Conservation (phyloP, 2,113 vertebrate genomes). For the Sisor rabdophorus region DNA sequence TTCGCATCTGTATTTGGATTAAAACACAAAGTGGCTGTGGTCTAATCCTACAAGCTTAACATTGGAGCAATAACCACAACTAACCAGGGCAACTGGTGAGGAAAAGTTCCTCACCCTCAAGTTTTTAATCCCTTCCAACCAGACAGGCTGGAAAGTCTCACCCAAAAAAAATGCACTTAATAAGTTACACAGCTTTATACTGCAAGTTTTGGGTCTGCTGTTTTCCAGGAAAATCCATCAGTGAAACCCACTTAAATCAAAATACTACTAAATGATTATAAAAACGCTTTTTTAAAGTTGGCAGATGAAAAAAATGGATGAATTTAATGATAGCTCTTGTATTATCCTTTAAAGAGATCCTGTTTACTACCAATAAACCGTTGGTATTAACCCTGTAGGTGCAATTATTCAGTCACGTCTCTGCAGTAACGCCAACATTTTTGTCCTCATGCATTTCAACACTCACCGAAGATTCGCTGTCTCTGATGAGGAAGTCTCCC, state of each 20-base stretch:
- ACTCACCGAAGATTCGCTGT: conserved; percentile 90
- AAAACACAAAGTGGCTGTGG: neutral
- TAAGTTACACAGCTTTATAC: neutral
- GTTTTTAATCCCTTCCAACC: neutral
- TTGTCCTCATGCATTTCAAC: neutral
- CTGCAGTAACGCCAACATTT: neutral
- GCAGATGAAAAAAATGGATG: neutral
- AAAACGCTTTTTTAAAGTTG: neutral
- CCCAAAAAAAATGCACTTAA: neutral
- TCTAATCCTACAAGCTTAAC: neutral
- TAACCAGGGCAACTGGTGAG: neutral
- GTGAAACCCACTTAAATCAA: neutral
- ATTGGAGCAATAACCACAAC: neutral
- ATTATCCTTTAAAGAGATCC: neutral
- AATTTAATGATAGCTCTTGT: neutral
- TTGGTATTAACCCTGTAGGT: neutral
- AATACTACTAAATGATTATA: neutral
- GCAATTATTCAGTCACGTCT: neutral
- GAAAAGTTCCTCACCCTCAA: neutral
- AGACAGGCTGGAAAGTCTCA: neutral
- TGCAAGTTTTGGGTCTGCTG: neutral
- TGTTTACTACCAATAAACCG: neutral
- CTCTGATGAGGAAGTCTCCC: conserved; percentile 88
- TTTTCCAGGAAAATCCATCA: neutral
- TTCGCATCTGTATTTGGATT: neutral